Percentiles rank a stretch among this genome's conserved stretches.
phyloP scores from a whole-genome alignment of 2,113 vertebrate genomes.

The Sylvilagus bachmani region DNA sequence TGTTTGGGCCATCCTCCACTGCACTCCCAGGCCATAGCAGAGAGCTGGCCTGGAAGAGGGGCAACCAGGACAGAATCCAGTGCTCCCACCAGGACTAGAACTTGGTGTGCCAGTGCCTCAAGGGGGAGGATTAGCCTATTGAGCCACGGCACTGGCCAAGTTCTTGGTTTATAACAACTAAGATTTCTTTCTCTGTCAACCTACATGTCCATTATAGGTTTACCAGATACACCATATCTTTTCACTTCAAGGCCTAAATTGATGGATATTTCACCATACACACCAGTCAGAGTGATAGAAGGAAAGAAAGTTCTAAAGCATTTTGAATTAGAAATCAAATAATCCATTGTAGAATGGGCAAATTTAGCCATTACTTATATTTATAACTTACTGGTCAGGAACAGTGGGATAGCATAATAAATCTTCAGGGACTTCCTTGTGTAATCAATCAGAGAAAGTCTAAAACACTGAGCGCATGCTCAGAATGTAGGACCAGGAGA shows the following conservation, averaged over 20 bases:
- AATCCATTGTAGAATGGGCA: neutral
- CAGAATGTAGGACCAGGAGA: neutral
- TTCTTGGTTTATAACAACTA: neutral
- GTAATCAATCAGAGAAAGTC: neutral
- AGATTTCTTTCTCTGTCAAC: neutral
- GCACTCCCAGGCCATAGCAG: too few relatives aligned
- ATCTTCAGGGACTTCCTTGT: neutral
- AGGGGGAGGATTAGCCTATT: too few relatives aligned
- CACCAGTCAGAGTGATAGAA: neutral
- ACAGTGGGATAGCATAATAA: neutral
- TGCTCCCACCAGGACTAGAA: too few relatives aligned
- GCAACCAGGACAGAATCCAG: too few relatives aligned
- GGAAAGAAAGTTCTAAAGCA: neutral
- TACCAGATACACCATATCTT: neutral
- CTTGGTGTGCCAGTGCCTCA: too few relatives aligned
- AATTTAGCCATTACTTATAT: neutral
- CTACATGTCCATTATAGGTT: neutral
- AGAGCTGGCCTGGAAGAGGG: too few relatives aligned
- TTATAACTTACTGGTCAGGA: neutral
- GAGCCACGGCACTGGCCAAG: too few relatives aligned
- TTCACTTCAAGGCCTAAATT: neutral
- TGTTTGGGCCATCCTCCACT: too few relatives aligned
- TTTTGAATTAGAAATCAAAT: slow-evolving; percentile 13
- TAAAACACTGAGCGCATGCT: neutral
- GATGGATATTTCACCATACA: neutral